A percentile compares a stretch with the other conserved stretches of the same genome.
Conservation (phyloP, 2,113 vertebrate species). For the Siphamia tubifer region DNA sequence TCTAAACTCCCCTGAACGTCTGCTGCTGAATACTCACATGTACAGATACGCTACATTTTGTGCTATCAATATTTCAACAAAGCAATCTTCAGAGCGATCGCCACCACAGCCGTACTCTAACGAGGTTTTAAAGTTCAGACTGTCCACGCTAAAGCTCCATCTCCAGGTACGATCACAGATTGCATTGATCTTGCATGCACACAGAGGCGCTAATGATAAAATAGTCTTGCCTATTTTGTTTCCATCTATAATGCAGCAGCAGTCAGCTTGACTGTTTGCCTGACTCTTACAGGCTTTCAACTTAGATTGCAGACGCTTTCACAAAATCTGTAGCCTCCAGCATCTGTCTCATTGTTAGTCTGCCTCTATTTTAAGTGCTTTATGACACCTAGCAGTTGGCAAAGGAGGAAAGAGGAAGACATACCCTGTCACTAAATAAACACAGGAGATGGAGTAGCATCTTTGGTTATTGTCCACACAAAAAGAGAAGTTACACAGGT, state of each 20-base stretch:
- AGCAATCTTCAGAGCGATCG: background rate
- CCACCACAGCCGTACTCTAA: background rate
- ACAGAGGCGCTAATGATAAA: conserved; percentile 35
- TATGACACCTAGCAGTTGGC: conserved; percentile 44
- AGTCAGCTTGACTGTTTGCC: conserved; percentile 31
- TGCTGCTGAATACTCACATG: background rate
- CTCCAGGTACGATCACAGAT: conserved; percentile 31
- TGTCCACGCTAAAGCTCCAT: background rate
- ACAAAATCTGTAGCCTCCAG: conserved; percentile 47
- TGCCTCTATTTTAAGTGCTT: conserved; percentile 55
- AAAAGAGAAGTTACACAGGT: conserved; percentile 1
- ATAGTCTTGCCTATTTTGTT: conserved; percentile 37
- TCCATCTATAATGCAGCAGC: conserved; percentile 55
- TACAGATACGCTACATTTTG: background rate
- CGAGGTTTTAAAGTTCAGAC: conserved; percentile 23
- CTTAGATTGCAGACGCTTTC: conserved; percentile 48
- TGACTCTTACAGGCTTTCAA: conserved; percentile 50
- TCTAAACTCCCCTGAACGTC: background rate
- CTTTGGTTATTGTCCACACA: background rate
- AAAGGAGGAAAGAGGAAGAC: conserved; percentile 19
- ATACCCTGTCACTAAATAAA: conserved; percentile 28
- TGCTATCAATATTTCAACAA: conserved; percentile 34
- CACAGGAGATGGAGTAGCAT: conserved; percentile 13
- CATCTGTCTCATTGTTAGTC: conserved; percentile 60
- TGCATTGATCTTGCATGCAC: conserved; percentile 30